Conservation (phyloP, 2,113 vertebrate species). For the Pedetes capensis region DNA sequence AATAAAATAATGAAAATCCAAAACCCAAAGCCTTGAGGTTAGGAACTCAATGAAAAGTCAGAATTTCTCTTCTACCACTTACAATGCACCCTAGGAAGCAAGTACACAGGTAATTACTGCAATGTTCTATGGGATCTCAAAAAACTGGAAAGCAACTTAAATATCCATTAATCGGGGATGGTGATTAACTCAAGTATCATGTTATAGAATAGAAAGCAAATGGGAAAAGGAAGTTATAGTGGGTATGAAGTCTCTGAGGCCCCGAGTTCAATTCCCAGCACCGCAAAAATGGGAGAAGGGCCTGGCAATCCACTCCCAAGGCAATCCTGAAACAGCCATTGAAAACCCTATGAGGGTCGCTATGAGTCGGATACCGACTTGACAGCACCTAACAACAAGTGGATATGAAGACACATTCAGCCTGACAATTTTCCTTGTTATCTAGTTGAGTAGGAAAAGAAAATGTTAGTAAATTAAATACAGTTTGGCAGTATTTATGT, state of each 20-base stretch:
- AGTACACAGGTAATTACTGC: neutral
- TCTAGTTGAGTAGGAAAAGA: neutral
- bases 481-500: neutral
- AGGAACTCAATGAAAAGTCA: conserved; percentile 7
- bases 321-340: too few species aligned
- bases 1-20: neutral
- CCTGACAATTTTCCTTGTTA: neutral
- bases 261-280: too few species aligned
- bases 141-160: neutral
- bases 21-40: neutral
- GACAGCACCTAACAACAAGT: too few species aligned
- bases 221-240: neutral
- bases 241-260: too few species aligned
- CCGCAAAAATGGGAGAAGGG: too few species aligned
- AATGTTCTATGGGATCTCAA: neutral
- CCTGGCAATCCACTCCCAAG: too few species aligned
- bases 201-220: neutral
- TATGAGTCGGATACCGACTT: too few species aligned
- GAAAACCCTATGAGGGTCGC: too few species aligned
- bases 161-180: neutral
- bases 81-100: neutral
- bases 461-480: neutral
- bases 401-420: too few species aligned
- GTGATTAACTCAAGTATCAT: neutral
- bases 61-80: neutral